A percentile compares a stretch with the other conserved stretches of the same genome.
phyloP scores from a whole-genome alignment of 2,113 vertebrate species.

The Grammomys surdaster region DNA sequence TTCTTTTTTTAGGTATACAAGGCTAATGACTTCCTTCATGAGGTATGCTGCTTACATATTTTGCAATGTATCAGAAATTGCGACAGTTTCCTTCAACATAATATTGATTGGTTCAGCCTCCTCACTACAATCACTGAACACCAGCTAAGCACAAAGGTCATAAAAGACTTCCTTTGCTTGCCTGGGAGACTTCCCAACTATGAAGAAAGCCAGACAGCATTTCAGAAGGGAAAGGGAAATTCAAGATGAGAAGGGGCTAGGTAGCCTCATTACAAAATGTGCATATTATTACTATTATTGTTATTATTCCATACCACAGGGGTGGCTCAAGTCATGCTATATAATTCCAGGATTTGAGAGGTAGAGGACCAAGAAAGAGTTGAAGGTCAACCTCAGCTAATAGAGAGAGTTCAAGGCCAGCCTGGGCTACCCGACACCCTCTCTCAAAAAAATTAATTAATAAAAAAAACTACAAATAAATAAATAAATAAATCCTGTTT shows the following conservation, averaged over 20 bases:
- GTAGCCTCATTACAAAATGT: background rate
- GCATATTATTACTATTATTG: background rate
- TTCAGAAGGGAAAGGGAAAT: background rate
- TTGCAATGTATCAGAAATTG: constrained; percentile 59
- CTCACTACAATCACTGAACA: constrained; percentile 16
- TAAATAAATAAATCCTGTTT: background rate
- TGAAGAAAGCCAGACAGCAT: background rate
- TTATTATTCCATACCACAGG: background rate
- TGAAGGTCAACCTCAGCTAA: background rate
- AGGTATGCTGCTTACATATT: background rate
- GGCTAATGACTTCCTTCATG: constrained; percentile 47
- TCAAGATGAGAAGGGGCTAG: background rate
- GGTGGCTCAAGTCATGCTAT: background rate
- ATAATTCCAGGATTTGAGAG: background rate
- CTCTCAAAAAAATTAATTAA: background rate
- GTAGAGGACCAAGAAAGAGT: background rate
- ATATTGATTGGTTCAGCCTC: constrained; percentile 26
- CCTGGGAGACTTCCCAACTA: background rate
- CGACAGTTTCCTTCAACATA: constrained; percentile 4
- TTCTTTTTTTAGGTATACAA: background rate
- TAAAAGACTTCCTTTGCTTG: background rate
- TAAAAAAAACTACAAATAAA: background rate
- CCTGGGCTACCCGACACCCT: background rate
- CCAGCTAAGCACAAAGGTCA: background rate
- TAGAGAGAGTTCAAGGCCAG: background rate